Percentiles rank a stretch among this genome's conserved stretches.
These are phyloP conservation scores for Tolmerus cingulatus DNA, from an alignment of 2,888 invertebrate species.

Conservation along the genomic window DNA sequence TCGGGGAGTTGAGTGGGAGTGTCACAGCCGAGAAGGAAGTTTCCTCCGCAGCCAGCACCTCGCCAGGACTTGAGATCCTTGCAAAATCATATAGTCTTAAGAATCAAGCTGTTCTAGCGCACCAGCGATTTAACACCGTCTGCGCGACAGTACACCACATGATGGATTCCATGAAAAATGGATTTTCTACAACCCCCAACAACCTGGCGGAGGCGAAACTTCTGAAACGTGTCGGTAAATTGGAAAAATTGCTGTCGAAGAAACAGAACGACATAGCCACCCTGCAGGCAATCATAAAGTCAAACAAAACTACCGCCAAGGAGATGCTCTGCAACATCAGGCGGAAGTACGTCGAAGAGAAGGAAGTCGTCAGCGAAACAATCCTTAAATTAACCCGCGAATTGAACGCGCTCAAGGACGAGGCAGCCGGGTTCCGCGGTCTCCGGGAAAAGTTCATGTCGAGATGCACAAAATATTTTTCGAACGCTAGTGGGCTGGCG, in stretches of 20 bases:
- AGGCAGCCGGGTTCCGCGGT: not conserved
- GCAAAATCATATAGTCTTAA: not conserved
- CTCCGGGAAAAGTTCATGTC: not conserved
- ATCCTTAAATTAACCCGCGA: not conserved
- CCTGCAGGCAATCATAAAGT: not conserved
- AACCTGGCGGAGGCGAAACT: not conserved
- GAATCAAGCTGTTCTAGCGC: not conserved
- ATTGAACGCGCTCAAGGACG: not conserved
- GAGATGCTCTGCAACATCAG: not conserved
- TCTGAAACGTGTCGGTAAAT: not conserved
- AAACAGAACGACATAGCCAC: not conserved
- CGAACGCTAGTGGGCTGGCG: not conserved
- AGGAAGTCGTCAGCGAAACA: not conserved
- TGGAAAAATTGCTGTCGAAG: not conserved
- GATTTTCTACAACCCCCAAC: not conserved
- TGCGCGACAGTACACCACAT: not conserved
- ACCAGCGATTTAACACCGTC: not conserved
- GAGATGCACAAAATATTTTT: not conserved
- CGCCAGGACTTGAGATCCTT: not conserved
- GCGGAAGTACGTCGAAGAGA: not conserved
- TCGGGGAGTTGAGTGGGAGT: not conserved
- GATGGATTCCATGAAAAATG: not conserved
- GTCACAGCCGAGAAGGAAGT: not conserved
- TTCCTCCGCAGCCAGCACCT: not conserved
- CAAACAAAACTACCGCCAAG: not conserved